Evolutionary conservation across 2,888 invertebrate genomes (phyloP).

Genomic region (Rhabditoides inermis): DNA sequence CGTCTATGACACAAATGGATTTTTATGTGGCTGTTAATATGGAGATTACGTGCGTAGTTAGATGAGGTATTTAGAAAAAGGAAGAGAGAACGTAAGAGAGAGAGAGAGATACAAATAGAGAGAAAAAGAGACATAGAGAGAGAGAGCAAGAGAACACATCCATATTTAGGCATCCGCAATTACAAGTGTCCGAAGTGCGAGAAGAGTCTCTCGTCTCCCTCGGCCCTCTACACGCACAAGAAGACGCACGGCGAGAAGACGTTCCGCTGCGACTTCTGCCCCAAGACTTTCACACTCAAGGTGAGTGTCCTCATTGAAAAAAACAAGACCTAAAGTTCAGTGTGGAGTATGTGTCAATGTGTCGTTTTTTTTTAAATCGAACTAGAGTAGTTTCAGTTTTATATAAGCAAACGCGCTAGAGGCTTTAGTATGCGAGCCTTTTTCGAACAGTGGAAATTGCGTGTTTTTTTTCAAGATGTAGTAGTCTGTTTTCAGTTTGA

Average conservation of each 20-base stretch:
- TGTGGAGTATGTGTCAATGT: too few relatives aligned
- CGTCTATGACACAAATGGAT: too few relatives aligned
- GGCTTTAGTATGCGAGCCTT: too few relatives aligned
- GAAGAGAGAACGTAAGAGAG: too few relatives aligned
- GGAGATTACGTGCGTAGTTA: too few relatives aligned
- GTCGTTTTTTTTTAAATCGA: neutral
- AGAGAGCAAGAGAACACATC: neutral
- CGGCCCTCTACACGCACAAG: conserved; percentile 52
- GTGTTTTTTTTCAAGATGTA: too few relatives aligned
- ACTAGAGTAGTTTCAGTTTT: neutral
- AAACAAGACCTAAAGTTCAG: neutral
- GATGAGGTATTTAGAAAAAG: too few relatives aligned
- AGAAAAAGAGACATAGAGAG: neutral
- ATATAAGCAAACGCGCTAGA: too few relatives aligned
- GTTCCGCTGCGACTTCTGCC: conserved; percentile 46
- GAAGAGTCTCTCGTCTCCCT: conserved; percentile 50
- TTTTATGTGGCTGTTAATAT: too few relatives aligned
- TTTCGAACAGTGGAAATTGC: too few relatives aligned
- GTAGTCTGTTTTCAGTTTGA: too few relatives aligned
- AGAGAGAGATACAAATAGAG: too few relatives aligned
- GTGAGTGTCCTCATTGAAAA: conserved; percentile 7
- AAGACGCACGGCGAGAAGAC: conserved; percentile 52
- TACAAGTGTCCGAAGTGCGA: conserved; percentile 51
- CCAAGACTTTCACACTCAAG: conserved; percentile 48
- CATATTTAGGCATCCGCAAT: conserved; percentile 36